Conservation (phyloP, 2,888 invertebrate species). For the Pseudoips prasinana region DNA sequence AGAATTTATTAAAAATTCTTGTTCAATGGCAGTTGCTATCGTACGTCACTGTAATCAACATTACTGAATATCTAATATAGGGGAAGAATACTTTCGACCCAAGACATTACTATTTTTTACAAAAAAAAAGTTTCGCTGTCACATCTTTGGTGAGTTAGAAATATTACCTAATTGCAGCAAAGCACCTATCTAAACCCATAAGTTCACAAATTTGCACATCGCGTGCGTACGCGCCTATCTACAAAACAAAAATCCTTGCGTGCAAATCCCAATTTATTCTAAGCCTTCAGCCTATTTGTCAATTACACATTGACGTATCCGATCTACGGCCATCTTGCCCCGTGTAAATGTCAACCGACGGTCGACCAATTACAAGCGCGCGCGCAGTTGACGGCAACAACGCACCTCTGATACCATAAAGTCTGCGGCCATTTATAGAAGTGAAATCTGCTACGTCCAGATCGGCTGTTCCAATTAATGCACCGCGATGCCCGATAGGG, state of each 20-base stretch:
- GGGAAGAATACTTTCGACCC: too few relatives aligned
- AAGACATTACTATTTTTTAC: too few relatives aligned
- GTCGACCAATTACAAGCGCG: slow-evolving; percentile 79
- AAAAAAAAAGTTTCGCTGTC: too few relatives aligned
- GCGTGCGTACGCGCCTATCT: slow-evolving; percentile 27
- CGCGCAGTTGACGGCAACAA: slow-evolving; percentile 72
- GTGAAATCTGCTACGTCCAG: slow-evolving; percentile 59
- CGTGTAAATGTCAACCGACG: slow-evolving; percentile 77
- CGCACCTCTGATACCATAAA: slow-evolving; percentile 75
- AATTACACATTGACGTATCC: slow-evolving; percentile 61
- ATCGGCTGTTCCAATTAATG: slow-evolving; percentile 77
- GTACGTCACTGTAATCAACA: too few relatives aligned
- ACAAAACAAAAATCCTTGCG: slow-evolving; percentile 30
- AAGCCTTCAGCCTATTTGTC: slow-evolving; percentile 66
- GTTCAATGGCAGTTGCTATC: too few relatives aligned
- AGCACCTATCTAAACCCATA: slow-evolving; percentile 9
- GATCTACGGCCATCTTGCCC: slow-evolving; percentile 69
- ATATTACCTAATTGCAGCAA: neutral
- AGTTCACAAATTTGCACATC: slow-evolving; percentile 26
- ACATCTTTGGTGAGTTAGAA: too few relatives aligned
- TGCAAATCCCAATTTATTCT: slow-evolving; percentile 47
- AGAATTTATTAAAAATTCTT: too few relatives aligned
- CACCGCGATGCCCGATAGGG: slow-evolving; percentile 56
- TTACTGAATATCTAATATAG: too few relatives aligned
- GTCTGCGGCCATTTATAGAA: slow-evolving; percentile 76